Conservation (phyloP, 2,113 vertebrate species). For the Pomatorhinus ruficollis region DNA sequence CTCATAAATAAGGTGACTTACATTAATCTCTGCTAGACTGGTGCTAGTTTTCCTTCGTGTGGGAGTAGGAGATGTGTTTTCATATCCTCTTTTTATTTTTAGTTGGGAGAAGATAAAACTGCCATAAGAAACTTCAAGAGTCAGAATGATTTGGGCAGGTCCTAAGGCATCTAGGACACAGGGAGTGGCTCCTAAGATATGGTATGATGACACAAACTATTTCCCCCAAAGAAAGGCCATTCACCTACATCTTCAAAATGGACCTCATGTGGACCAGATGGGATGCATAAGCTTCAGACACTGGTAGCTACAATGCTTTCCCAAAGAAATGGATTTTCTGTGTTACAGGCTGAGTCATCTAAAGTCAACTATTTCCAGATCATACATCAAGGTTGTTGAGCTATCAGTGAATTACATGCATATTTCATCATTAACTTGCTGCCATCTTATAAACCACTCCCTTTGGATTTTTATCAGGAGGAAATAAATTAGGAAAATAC, state of each 20-base stretch:
- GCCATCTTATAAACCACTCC: background rate
- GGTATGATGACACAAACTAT: background rate
- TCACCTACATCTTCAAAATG: background rate
- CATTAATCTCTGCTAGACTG: background rate
- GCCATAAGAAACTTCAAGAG: background rate
- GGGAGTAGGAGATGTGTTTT: background rate
- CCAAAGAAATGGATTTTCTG: background rate
- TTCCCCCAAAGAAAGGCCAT: background rate
- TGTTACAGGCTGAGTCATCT: background rate
- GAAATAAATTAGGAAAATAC: conserved; percentile 2
- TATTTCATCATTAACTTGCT: background rate
- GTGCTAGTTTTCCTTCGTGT: background rate
- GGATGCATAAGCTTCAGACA: background rate
- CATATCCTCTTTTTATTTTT: background rate
- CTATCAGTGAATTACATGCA: background rate
- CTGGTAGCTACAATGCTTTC: background rate
- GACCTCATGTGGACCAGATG: background rate
- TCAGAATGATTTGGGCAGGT: background rate
- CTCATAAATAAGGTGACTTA: background rate
- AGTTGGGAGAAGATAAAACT: background rate
- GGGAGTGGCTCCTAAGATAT: background rate
- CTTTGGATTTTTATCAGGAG: background rate
- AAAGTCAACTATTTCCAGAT: background rate
- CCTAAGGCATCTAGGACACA: background rate
- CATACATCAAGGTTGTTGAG: background rate